Evolutionary conservation across 1,140 invertebrate species (phyloP).

Genomic region (Papilio dardanus): DNA sequence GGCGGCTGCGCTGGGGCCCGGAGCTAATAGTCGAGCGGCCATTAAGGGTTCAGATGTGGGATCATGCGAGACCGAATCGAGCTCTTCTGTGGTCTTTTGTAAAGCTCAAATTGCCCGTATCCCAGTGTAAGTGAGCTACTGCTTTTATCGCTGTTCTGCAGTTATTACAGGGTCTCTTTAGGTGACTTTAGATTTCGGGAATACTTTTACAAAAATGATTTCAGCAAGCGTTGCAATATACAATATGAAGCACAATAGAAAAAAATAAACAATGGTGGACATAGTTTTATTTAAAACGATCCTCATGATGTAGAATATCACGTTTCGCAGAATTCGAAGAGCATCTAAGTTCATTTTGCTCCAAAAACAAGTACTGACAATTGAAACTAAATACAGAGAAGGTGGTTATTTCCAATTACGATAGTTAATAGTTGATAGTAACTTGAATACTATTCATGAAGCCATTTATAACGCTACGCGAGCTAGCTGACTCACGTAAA

Average conservation of each 20-base stretch:
- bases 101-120: slow-evolving; percentile 47
- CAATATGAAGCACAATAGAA: not conserved
- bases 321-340: too few species aligned
- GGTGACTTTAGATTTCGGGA: not conserved
- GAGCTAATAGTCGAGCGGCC: slow-evolving; percentile 56
- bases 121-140: slow-evolving; percentile 35
- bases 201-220: not conserved
- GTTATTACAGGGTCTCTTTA: not conserved
- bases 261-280: too few species aligned
- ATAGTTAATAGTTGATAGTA: not conserved
- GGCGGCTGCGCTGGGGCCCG: slow-evolving; percentile 42
- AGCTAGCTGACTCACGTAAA: not conserved
- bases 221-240: not conserved
- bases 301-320: too few species aligned
- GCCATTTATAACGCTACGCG: not conserved
- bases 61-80: slow-evolving; percentile 47
- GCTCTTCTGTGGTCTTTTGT: slow-evolving; percentile 38
- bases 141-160: slow-evolving; percentile 34
- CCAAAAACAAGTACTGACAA: not conserved
- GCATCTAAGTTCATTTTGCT: not conserved
- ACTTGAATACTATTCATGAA: slow-evolving; percentile 1
- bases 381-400: not conserved
- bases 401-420: not conserved
- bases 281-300: too few species aligned
- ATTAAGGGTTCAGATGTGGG: slow-evolving; percentile 55